Evolutionary conservation across 1,140 invertebrate species (phyloP), one percentile per base, ranked within the genome.

Genomic region (Mesaphorura yosii): DNA sequence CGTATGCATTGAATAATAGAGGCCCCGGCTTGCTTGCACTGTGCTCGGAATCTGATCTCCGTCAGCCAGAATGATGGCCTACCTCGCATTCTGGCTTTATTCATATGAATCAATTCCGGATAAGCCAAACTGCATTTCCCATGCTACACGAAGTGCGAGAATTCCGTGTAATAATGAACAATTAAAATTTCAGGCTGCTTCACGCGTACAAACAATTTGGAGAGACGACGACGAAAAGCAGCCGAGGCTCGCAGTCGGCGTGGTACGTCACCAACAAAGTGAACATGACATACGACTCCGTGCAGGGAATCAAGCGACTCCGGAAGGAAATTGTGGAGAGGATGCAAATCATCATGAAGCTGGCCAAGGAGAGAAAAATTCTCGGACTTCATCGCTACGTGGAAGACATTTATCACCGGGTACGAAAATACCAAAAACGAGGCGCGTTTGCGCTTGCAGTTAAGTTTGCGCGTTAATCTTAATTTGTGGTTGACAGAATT

Each of bases 161-260:
- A n/a, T n/a, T n/a, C n/a, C n/a, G n/a, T n/a, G n/a, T n/a, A n/a
- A n/a, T n/a, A n/a, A n/a, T n/a, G n/a, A n/a, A n/a, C n/a, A n/a
- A n/a, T n/a, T n/a, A n/a, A n/a, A n/a, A n/a, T 65, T 69, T 2
- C 31, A 85, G 84, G 62, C 68, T 90, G 51, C 75, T 92, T 6
- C 85, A 88, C 69, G 83, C 85, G 66, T 74, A 84, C 46, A 87
- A 88, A 64, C 83, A 86, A 51, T 79, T 81, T 1, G 78, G 55
- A 1, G 55, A 48, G 25, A n/a, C n/a, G n/a, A n/a, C n/a, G n/a
- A n/a, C n/a, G n/a, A n/a, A n/a, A n/a, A n/a, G n/a, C n/a, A 48
- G 20, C 20, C 38, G 52, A 48, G 53, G 49, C 10, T 4, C 23
- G 10, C 41, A 54, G 6, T 39, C 52, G 1, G 49, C 53, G 17